A percentile compares a stretch with the other conserved stretches of the same genome.
These are phyloP conservation scores for Notothenia coriiceps DNA, from an alignment of 2,113 vertebrate species.

Conservation along the genomic window DNA sequence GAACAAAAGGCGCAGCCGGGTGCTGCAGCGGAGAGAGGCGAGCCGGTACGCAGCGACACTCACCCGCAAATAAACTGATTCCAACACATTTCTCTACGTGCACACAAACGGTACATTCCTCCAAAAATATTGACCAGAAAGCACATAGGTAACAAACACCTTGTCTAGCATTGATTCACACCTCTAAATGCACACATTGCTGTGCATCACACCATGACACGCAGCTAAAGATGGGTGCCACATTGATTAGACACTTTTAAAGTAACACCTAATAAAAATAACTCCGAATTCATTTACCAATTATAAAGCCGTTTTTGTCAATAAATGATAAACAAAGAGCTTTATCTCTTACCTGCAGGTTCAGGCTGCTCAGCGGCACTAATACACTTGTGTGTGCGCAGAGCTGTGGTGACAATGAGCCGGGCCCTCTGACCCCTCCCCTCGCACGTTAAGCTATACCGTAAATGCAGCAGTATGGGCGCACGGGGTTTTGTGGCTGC, in stretches of 20 bases:
- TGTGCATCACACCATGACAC: slow-evolving; percentile 34
- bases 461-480: slow-evolving; percentile 54
- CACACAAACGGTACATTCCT: background rate
- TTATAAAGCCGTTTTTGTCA: background rate
- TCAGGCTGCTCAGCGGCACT: slow-evolving; percentile 60
- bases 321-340: slow-evolving; percentile 7
- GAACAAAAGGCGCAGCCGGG: slow-evolving; percentile 78
- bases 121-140: background rate
- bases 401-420: slow-evolving; percentile 68
- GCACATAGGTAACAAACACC: background rate
- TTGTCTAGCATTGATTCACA: background rate
- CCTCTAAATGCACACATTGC: background rate
- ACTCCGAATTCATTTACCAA: background rate
- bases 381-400: slow-evolving; percentile 34
- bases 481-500: slow-evolving; percentile 36
- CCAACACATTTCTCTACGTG: background rate
- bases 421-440: slow-evolving; percentile 61
- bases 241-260: slow-evolving; percentile 1
- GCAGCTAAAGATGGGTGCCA: slow-evolving; percentile 30
- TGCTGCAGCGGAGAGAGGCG: slow-evolving; percentile 33
- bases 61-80: background rate
- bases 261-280: slow-evolving; percentile 32
- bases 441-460: slow-evolving; percentile 48
- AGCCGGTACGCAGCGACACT: slow-evolving; percentile 14
- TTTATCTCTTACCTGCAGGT: slow-evolving; percentile 69